These are phyloP conservation scores for Corbicula japonica DNA, from an alignment of 2,888 invertebrate genomes.

Conservation along the genomic window DNA sequence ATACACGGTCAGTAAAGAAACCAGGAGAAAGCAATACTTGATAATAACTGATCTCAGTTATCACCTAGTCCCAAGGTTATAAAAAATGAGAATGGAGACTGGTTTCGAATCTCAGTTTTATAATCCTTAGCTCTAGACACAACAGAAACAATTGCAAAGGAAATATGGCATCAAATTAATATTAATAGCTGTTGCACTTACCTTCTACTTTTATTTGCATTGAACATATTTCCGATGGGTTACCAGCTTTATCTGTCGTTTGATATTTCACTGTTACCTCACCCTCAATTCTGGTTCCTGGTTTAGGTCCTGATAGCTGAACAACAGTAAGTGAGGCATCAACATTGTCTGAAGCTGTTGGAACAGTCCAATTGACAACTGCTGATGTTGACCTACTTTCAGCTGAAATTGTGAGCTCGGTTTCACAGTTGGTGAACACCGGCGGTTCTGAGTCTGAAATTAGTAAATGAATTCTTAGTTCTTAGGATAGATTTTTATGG, in stretches of 20 bases:
- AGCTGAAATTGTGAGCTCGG: neutral
- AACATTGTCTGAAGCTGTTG: constrained; percentile 15
- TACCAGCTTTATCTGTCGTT: constrained; percentile 12
- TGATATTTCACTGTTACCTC: constrained; percentile 10
- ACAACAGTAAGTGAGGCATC: neutral
- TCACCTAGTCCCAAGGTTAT: neutral
- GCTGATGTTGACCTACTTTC: neutral
- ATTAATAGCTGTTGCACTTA: neutral
- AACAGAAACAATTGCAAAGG: neutral
- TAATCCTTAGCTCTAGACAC: neutral
- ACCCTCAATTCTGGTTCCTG: neutral
- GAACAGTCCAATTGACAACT: neutral
- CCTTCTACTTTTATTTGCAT: constrained; percentile 11
- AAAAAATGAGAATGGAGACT: neutral
- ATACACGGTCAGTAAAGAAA: too few relatives aligned
- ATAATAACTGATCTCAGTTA: neutral
- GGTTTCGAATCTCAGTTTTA: neutral
- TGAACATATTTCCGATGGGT: constrained; percentile 22
- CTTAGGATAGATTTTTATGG: too few relatives aligned
- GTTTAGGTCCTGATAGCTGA: constrained; percentile 1
- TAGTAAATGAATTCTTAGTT: neutral
- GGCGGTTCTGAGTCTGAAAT: constrained; percentile 4
- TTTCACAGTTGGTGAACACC: neutral
- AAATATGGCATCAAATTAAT: too few relatives aligned
- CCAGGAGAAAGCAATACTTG: too few relatives aligned